Percentiles rank a stretch among this genome's conserved stretches.
These are phyloP conservation scores for Danionella cerebrum DNA, from an alignment of 2,113 vertebrate genomes.

Conservation along the genomic window DNA sequence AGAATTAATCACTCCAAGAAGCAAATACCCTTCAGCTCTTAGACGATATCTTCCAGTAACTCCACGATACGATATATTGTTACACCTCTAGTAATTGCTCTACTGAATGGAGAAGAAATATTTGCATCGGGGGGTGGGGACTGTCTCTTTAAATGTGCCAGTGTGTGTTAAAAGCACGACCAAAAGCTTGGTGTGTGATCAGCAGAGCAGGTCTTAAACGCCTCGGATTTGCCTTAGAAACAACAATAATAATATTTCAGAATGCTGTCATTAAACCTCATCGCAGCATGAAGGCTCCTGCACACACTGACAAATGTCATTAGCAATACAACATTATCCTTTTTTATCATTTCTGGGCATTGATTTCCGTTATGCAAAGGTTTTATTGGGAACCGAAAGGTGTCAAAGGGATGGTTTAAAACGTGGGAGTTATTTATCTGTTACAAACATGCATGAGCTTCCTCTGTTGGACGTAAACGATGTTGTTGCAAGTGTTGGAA, in stretches of 20 bases:
- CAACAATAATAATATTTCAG: slow-evolving; percentile 52
- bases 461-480: too few relatives aligned
- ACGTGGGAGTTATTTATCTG: too few relatives aligned
- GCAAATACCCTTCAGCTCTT: too few relatives aligned
- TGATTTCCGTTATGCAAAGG: background rate
- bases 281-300: slow-evolving; percentile 52
- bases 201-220: slow-evolving; percentile 61
- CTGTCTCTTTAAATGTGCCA: slow-evolving; percentile 3
- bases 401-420: background rate
- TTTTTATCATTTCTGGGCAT: slow-evolving; percentile 11
- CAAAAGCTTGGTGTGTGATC: slow-evolving; percentile 65
- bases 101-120: too few relatives aligned
- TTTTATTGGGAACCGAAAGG: background rate
- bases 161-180: slow-evolving; percentile 73
- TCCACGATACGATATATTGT: too few relatives aligned
- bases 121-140: too few relatives aligned
- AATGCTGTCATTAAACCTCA: slow-evolving; percentile 34
- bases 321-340: background rate
- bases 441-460: too few relatives aligned
- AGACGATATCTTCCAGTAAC: too few relatives aligned
- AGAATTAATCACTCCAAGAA: too few relatives aligned
- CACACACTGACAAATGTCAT: slow-evolving; percentile 33
- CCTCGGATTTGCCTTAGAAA: slow-evolving; percentile 70
- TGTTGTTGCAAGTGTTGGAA: too few relatives aligned
- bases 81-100: slow-evolving; percentile 62